Evolutionary conservation across 2,888 invertebrate genomes (phyloP), one percentile per base, ranked within the genome.

Genomic region (Drosophila kambysellisi): DNA sequence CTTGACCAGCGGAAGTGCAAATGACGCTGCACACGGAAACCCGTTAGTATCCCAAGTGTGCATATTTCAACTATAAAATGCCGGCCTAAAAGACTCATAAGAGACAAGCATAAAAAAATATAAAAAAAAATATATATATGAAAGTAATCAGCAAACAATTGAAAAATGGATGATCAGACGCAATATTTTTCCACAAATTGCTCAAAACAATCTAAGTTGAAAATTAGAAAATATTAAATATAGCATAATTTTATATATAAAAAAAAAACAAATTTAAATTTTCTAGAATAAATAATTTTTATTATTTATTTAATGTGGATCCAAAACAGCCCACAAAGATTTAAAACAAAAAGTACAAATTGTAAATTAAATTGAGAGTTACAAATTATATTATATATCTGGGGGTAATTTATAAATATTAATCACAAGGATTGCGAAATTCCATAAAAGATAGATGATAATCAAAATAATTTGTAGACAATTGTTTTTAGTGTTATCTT

Each of bases 1-100:
- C 70, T 72, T 56, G 43, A 56, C 43, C 51, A 60, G 46, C 65
- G 59, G 72, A 72, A 70, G 60, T 60, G 59, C 51, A 59, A 70
- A 70, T 70, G 70, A 65, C 58, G 51, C 30, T 35, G 35, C 57
- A 53, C 8, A 48, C 3, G n/a, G 12, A 5, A n/a, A 41, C 20
- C 68, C 67, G 68, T 67, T 67, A 25, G 30, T 32, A 17, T 32
- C 37, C 32, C 20, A 32, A 15, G 4, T 61, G 7, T 30, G 7
- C 5, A n/a, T 3, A 12, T 29, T 39, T n/a, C 12, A 56, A 30
- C 25, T 25, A 15, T 30, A 5, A 6, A 53, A 52, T 20, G 53
- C 15, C 33, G 39, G 39, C n/a, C 43, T 12, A 43, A 20, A 1
- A 43, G 3, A 12, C 6, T 6, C 12, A 7, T 43, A 12, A 12